phyloP scores from a whole-genome alignment of 2,888 invertebrate genomes.

The Cheilosia vernalis region DNA sequence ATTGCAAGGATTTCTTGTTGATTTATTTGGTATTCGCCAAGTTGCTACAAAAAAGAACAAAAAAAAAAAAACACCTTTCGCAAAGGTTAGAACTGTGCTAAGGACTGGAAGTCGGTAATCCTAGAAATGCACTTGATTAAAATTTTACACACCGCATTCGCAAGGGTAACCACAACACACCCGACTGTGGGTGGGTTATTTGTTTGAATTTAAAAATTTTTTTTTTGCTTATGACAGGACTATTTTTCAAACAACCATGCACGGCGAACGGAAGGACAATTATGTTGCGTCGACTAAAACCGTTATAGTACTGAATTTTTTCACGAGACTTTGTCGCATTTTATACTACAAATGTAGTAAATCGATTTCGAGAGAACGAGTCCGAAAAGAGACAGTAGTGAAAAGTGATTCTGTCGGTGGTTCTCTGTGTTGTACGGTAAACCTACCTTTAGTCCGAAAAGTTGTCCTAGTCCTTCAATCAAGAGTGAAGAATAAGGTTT shows the following conservation, averaged over 20 bases:
- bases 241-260: slow-evolving; percentile 5
- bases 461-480: slow-evolving; percentile 65
- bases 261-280: slow-evolving; percentile 62
- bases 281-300: slow-evolving; percentile 69
- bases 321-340: slow-evolving; percentile 71
- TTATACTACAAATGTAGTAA: slow-evolving; percentile 73
- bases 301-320: slow-evolving; percentile 75
- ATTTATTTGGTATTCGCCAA: not conserved
- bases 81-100: not conserved
- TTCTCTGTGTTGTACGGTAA: not conserved
- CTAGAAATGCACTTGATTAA: slow-evolving; percentile 11
- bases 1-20: slow-evolving; percentile 47
- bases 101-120: not conserved
- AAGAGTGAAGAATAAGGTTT: not conserved
- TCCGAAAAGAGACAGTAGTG: not conserved
- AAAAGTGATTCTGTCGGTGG: not conserved
- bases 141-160: slow-evolving; percentile 22
- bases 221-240: not conserved
- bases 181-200: slow-evolving; percentile 2
- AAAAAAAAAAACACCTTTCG: not conserved
- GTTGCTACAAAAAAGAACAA: no score
- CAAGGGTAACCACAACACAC: slow-evolving; percentile 7
- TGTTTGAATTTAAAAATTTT: not conserved
- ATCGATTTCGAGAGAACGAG: slow-evolving; percentile 49
- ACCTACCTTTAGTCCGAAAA: slow-evolving; percentile 70